These are phyloP conservation scores for Aeoliscus strigatus DNA, from an alignment of 2,797 vertebrate genomes.

Conservation along the genomic window DNA sequence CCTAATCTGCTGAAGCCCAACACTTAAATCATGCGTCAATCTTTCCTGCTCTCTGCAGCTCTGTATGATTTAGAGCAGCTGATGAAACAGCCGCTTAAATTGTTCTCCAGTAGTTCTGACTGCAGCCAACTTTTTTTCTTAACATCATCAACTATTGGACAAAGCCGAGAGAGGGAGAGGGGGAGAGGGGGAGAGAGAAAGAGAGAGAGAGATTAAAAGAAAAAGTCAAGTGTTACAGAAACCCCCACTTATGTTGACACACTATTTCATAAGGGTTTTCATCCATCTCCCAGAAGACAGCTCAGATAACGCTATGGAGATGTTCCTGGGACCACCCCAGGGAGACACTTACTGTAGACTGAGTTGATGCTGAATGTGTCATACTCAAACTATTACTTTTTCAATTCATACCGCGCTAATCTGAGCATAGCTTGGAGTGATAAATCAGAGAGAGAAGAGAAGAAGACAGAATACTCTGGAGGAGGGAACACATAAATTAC, in stretches of 20 bases:
- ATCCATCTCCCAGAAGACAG: slow-evolving; percentile 35
- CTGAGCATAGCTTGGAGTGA: too few relatives aligned
- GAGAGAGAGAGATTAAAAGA: slow-evolving; percentile 8
- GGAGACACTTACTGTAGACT: too few relatives aligned
- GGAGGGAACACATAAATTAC: too few relatives aligned
- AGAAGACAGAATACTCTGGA: too few relatives aligned
- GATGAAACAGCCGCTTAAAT: slow-evolving; percentile 48
- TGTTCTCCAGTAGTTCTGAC: slow-evolving; percentile 45
- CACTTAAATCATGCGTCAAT: slow-evolving; percentile 38
- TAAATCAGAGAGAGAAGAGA: too few relatives aligned
- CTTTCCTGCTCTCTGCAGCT: slow-evolving; percentile 39
- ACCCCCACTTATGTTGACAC: slow-evolving; percentile 29
- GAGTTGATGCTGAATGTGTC: too few relatives aligned
- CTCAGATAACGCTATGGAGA: slow-evolving; percentile 14
- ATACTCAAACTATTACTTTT: too few relatives aligned
- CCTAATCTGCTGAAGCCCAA: slow-evolving; percentile 6
- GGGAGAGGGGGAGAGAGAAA: slow-evolving; percentile 9
- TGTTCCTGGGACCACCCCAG: not conserved
- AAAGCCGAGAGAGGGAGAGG: slow-evolving; percentile 8
- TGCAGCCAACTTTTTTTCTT: slow-evolving; percentile 47
- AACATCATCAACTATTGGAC: slow-evolving; percentile 39
- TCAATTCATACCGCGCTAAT: too few relatives aligned
- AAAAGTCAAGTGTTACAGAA: slow-evolving; percentile 38
- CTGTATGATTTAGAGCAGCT: slow-evolving; percentile 50
- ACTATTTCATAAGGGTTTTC: slow-evolving; percentile 37